A percentile compares a stretch with the other conserved stretches of the same genome.
These are phyloP conservation scores for Philopotamus ludificatus DNA, from an alignment of 1,140 invertebrate genomes.

Conservation along the genomic window DNA sequence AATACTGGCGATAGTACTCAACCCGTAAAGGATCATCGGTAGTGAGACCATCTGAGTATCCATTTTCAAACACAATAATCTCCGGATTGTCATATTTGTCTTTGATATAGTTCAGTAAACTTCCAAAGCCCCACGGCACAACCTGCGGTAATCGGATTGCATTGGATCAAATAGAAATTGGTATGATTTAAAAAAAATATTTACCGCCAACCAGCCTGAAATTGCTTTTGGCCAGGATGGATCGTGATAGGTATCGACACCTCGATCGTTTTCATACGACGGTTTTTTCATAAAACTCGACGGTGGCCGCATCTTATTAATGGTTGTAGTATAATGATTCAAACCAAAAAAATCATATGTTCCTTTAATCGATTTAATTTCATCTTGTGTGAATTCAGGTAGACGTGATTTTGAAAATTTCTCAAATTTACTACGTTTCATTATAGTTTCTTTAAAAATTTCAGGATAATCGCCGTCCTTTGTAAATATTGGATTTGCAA, in stretches of 20 bases:
- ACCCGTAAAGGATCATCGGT: too few species aligned
- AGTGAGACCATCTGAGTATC: too few species aligned
- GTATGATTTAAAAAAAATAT: not conserved
- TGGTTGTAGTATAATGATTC: slow-evolving; percentile 59
- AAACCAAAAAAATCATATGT: slow-evolving; percentile 64
- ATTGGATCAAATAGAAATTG: not conserved
- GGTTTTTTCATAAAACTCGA: not conserved
- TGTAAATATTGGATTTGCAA: slow-evolving; percentile 59
- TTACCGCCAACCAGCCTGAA: slow-evolving; percentile 35
- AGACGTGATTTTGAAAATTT: slow-evolving; percentile 57
- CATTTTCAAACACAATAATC: too few species aligned
- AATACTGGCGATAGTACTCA: slow-evolving; percentile 56
- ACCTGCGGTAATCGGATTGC: not conserved
- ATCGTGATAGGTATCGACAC: slow-evolving; percentile 1
- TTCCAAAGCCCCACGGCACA: too few species aligned
- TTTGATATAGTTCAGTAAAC: too few species aligned
- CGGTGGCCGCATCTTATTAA: not conserved
- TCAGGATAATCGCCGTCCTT: slow-evolving; percentile 64
- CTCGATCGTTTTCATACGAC: not conserved
- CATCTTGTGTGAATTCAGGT: slow-evolving; percentile 57
- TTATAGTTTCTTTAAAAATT: slow-evolving; percentile 59
- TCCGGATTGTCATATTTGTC: too few species aligned
- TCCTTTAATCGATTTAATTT: slow-evolving; percentile 59
- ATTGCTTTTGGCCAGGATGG: not conserved
- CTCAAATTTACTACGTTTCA: slow-evolving; percentile 57